phyloP scores from a whole-genome alignment of 2,113 vertebrate genomes.

The Syrmaticus mikado region DNA sequence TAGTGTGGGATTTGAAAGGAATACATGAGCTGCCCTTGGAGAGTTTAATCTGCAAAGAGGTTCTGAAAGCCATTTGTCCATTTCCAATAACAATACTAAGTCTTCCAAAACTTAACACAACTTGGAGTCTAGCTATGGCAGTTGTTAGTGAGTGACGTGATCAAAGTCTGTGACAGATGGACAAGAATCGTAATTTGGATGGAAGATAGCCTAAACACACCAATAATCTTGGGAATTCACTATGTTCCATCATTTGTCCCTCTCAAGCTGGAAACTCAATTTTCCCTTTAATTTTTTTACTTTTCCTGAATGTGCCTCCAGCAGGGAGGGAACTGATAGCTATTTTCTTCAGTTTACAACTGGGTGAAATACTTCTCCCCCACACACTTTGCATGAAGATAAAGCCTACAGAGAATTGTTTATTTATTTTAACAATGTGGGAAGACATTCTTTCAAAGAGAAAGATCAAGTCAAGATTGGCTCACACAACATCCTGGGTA shows the following conservation, averaged over 20 bases:
- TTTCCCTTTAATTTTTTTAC: neutral
- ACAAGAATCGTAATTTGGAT: neutral
- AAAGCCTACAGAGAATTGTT: neutral
- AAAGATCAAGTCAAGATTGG: neutral
- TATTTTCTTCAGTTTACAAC: slow-evolving; percentile 3
- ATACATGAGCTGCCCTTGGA: neutral
- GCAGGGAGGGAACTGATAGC: neutral
- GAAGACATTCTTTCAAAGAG: neutral
- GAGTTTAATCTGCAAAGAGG: neutral
- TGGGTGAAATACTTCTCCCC: neutral
- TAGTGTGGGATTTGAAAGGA: neutral
- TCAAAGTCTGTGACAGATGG: neutral
- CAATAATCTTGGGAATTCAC: neutral
- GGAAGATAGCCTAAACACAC: neutral
- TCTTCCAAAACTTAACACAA: neutral
- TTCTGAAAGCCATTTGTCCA: neutral
- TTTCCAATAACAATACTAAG: neutral
- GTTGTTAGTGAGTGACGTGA: neutral
- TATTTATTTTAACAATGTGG: neutral
- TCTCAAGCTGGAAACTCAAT: neutral
- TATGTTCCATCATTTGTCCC: neutral
- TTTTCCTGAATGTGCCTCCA: neutral
- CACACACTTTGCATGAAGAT: neutral
- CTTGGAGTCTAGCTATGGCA: neutral
- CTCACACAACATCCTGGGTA: neutral